A percentile compares a stretch with the other conserved stretches of the same genome.
Evolutionary conservation across 1,140 invertebrate species (phyloP).

Genomic region (Rhysida immarginata): DNA sequence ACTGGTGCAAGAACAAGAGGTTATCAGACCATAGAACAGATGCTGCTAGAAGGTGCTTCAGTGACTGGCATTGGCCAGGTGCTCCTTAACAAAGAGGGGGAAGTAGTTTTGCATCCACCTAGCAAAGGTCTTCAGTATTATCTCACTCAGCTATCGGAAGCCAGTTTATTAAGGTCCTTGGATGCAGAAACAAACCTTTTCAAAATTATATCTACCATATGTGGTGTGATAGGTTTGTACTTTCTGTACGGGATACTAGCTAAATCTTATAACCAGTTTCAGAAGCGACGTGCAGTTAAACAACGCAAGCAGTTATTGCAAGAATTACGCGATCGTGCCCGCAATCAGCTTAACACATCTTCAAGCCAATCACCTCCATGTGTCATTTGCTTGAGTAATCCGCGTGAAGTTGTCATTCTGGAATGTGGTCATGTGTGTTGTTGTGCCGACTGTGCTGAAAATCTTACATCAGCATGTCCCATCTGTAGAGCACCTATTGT

Average conservation of each 20-base stretch:
- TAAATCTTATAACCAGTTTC: conserved; percentile 13
- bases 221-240: conserved; percentile 17
- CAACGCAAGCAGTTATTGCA: conserved; percentile 7
- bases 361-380: conserved; percentile 20
- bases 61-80: conserved; percentile 28
- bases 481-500: conserved; percentile 25
- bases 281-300: conserved; percentile 10
- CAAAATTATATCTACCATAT: conserved; percentile 21
- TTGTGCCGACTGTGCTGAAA: conserved; percentile 27
- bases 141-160: conserved; percentile 23
- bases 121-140: conserved; percentile 20
- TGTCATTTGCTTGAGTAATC: conserved; percentile 29
- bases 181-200: conserved; percentile 17
- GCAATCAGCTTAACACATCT: conserved; percentile 2
- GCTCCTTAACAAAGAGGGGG: conserved; percentile 19
- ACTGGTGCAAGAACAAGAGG: conserved; percentile 13
- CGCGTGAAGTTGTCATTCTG: conserved; percentile 27
- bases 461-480: conserved; percentile 27
- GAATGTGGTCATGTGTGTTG: conserved; percentile 32
- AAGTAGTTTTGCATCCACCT: conserved; percentile 23
- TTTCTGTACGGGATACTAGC: not conserved
- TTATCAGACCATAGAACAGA: conserved; percentile 26
- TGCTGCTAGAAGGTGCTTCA: conserved; percentile 24
- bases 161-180: conserved; percentile 22
- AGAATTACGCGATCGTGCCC: conserved; percentile 14